Evolutionary conservation across 2,888 invertebrate species (phyloP).

Genomic region (Scaeva pyrastri): DNA sequence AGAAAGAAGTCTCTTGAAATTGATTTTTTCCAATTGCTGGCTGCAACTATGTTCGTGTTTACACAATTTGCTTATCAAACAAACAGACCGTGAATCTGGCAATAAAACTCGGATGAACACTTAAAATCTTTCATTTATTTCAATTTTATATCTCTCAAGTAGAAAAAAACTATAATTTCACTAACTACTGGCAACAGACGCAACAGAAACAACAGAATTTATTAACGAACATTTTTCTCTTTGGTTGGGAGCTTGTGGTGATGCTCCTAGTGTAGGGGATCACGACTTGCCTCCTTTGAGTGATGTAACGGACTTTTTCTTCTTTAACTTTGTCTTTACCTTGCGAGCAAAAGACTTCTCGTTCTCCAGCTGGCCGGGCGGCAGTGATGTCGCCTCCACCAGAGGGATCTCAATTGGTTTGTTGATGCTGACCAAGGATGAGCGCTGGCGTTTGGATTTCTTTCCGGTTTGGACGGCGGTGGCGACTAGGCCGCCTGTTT

Average conservation of each 20-base stretch:
- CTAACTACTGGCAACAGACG: slow-evolving; percentile 55
- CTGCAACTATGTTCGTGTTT: background rate
- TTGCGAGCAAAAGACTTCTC: slow-evolving; percentile 84
- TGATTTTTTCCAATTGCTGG: slow-evolving; percentile 67
- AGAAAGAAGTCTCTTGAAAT: slow-evolving; percentile 43
- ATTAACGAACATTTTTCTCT: background rate
- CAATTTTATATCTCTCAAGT: slow-evolving; percentile 53
- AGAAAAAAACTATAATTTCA: slow-evolving; percentile 63
- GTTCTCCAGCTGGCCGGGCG: slow-evolving; percentile 82
- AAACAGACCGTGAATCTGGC: background rate
- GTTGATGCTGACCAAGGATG: slow-evolving; percentile 46
- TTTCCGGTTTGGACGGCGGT: slow-evolving; percentile 83
- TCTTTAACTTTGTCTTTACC: slow-evolving; percentile 81
- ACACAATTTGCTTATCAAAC: slow-evolving; percentile 19
- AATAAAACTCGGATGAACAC: background rate
- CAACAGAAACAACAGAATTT: slow-evolving; percentile 30
- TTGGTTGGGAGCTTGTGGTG: background rate
- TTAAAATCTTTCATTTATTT: slow-evolving; percentile 27
- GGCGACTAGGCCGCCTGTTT: slow-evolving; percentile 86
- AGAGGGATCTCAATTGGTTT: slow-evolving; percentile 39
- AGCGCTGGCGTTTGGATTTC: slow-evolving; percentile 76
- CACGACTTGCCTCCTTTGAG: slow-evolving; percentile 54
- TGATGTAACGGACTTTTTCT: slow-evolving; percentile 76
- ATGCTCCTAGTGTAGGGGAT: slow-evolving; percentile 22
- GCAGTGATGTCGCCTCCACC: slow-evolving; percentile 27